A percentile compares a stretch with the other conserved stretches of the same genome.
Evolutionary conservation across 1,140 invertebrate species (phyloP).

Genomic region (Drosophila kurseongensis): DNA sequence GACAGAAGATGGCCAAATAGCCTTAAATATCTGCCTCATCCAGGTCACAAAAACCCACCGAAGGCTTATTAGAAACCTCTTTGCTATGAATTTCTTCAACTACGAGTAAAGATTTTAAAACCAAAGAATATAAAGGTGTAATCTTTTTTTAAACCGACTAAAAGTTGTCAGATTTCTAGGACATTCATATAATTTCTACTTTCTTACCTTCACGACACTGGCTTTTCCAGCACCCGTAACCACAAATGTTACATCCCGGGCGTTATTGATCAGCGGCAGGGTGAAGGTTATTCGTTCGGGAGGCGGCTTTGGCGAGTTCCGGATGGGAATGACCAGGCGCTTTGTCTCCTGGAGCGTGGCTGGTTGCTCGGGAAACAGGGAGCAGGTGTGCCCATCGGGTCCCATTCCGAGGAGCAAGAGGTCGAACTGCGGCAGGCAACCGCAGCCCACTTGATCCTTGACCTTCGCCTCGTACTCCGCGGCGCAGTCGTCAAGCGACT

Average conservation of each 20-base stretch:
- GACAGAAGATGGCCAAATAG: too few species aligned
- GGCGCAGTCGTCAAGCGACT: constrained; percentile 92
- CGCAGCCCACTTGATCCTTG: constrained; percentile 86
- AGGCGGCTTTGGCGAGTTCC: constrained; percentile 98
- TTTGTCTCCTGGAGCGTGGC: constrained; percentile 88
- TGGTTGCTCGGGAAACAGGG: constrained; percentile 95
- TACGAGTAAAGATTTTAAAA: too few species aligned
- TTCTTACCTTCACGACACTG: constrained; percentile 90
- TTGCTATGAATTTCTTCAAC: too few species aligned
- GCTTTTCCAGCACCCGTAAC: constrained; percentile 94
- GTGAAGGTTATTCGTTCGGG: constrained; percentile 96
- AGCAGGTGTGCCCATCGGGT: constrained; percentile 99
- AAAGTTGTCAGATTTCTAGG: neutral
- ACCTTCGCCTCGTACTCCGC: constrained; percentile 91
- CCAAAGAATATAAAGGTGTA: too few species aligned
- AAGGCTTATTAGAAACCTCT: too few species aligned
- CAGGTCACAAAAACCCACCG: too few species aligned
- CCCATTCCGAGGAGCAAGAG: constrained; percentile 97
- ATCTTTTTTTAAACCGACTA: too few species aligned
- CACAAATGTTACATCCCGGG: constrained; percentile 93
- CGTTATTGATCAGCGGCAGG: constrained; percentile 95
- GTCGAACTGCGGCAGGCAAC: constrained; percentile 91
- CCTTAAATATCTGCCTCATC: too few species aligned
- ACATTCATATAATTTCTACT: neutral
- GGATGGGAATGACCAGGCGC: constrained; percentile 92